A percentile compares a stretch with the other conserved stretches of the same genome.
These are phyloP conservation scores for Spodoptera litura DNA, from an alignment of 1,140 invertebrate species.

Conservation along the genomic window DNA sequence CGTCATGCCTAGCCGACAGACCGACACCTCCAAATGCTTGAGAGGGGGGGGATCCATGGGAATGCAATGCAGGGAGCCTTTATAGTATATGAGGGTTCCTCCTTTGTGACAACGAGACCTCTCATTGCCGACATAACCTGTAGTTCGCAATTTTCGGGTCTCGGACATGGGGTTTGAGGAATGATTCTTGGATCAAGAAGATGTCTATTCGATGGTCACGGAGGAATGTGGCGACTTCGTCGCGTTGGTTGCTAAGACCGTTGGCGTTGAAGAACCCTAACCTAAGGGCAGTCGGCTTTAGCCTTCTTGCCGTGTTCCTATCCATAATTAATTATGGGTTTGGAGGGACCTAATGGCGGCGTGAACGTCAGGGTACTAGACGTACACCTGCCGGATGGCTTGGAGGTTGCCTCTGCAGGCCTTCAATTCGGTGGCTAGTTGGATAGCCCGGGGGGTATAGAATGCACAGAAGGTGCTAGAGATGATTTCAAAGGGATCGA, in stretches of 20 bases:
- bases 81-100: neutral
- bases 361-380: neutral
- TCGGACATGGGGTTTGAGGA: neutral
- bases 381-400: neutral
- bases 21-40: neutral
- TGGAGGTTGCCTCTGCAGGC: neutral
- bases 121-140: neutral
- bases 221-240: neutral
- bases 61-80: neutral
- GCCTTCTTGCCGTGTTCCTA: too few relatives aligned
- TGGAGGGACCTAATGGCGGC: neutral
- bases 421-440: neutral
- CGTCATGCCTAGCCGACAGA: conserved; percentile 7
- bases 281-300: too few relatives aligned
- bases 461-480: neutral
- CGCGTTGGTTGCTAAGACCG: neutral
- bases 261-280: neutral
- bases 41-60: neutral
- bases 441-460: neutral
- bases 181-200: neutral
- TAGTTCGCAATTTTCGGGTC: conserved; percentile 2
- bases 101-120: neutral
- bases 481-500: neutral
- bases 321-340: too few relatives aligned
- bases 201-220: neutral